Conservation (phyloP, 2,113 vertebrate genomes). For the Progne subis region DNA sequence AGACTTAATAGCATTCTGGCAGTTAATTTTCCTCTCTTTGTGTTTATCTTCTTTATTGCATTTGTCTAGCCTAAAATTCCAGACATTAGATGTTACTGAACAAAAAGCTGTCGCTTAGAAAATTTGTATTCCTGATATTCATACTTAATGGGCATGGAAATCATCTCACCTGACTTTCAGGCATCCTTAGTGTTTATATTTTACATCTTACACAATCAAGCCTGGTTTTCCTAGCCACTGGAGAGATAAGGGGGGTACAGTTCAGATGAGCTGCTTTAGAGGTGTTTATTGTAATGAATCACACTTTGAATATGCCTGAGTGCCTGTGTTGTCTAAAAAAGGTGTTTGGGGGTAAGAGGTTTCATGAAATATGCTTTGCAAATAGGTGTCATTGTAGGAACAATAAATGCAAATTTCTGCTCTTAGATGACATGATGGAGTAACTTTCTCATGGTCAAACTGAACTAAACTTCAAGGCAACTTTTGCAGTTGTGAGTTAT, state of each 20-base stretch:
- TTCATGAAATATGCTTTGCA: neutral
- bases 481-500: neutral
- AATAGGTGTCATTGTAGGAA: neutral
- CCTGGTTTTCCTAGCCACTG: neutral
- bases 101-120: neutral
- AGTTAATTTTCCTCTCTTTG: slow-evolving; percentile 9
- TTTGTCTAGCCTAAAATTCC: slow-evolving; percentile 1
- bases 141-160: neutral
- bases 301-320: neutral
- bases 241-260: neutral
- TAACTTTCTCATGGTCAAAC: neutral
- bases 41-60: slow-evolving; percentile 23
- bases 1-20: neutral
- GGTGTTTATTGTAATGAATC: neutral
- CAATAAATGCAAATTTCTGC: neutral
- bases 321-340: neutral
- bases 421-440: neutral
- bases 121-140: neutral
- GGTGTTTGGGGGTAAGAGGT: neutral
- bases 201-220: neutral
- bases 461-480: neutral
- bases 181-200: neutral
- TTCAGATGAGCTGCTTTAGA: neutral
- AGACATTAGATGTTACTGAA: neutral
- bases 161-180: neutral